phyloP scores from a whole-genome alignment of 2,113 vertebrate genomes.

The Hydropotes inermis region DNA sequence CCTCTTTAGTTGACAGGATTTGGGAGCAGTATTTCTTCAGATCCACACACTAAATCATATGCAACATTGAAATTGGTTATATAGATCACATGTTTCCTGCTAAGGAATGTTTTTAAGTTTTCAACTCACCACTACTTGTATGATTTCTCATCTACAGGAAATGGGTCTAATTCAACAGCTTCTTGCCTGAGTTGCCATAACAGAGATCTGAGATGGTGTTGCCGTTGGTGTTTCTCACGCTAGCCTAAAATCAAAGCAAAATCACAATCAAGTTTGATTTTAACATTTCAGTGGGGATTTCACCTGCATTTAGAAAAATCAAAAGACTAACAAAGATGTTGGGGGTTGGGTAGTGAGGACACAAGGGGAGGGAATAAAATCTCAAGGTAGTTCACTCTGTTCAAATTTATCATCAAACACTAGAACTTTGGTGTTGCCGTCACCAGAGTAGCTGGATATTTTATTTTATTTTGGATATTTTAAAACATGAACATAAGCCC shows the following conservation, averaged over 20 bases:
- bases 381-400: background rate
- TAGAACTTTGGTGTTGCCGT: background rate
- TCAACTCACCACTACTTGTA: constrained; percentile 78
- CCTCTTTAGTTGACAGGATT: background rate
- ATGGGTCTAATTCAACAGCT: constrained; percentile 76
- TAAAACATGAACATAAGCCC: background rate
- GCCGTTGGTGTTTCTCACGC: constrained; percentile 65
- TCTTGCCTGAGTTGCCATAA: constrained; percentile 77
- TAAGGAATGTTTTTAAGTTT: background rate
- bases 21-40: background rate
- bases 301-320: background rate
- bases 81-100: background rate
- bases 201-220: constrained; percentile 63
- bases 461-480: background rate
- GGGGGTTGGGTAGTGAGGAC: background rate
- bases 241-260: constrained; percentile 75
- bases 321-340: constrained; percentile 12
- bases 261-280: constrained; percentile 7
- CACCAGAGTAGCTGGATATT: background rate
- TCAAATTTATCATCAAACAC: background rate
- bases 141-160: constrained; percentile 78
- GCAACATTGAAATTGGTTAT: background rate
- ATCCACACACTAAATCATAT: background rate
- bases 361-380: background rate
- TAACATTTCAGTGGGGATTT: constrained; percentile 36